Percentiles rank a stretch among this genome's conserved stretches.
Conservation (phyloP, 2,888 invertebrate genomes). For the Torymus texanus region DNA sequence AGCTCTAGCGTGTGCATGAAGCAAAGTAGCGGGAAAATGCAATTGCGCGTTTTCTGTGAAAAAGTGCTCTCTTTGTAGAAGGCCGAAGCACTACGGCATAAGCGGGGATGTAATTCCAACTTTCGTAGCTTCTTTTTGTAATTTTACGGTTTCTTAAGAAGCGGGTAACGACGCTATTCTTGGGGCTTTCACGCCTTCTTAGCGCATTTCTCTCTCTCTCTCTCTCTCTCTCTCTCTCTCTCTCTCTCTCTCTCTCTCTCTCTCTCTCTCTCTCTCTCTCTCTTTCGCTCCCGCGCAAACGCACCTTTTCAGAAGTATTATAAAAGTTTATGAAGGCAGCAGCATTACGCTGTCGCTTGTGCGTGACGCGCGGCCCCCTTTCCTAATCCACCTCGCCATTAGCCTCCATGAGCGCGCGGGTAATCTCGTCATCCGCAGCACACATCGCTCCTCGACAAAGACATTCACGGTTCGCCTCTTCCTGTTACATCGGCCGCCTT, state of each 20-base stretch:
- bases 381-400: no score
- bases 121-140: neutral
- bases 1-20: no score
- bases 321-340: conserved; percentile 9
- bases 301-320: neutral
- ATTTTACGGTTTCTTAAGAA: conserved; percentile 46
- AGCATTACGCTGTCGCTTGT: conserved; percentile 22
- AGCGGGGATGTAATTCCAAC: neutral
- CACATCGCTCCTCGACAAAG: conserved; percentile 2
- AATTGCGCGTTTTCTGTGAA: no score
- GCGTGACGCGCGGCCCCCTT: neutral
- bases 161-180: conserved; percentile 37
- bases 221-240: no score
- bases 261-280: no score
- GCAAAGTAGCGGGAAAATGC: no score
- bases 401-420: no score
- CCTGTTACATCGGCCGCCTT: neutral
- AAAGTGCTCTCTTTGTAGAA: no score
- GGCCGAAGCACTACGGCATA: no score
- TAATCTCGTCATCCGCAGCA: no score
- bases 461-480: neutral
- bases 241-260: no score
- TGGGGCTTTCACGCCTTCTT: conserved; percentile 10
- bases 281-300: neutral
- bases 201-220: neutral